Base-by-base conservation (phyloP, 2,888 invertebrate species). In the Hyposoter didymator region DNA sequence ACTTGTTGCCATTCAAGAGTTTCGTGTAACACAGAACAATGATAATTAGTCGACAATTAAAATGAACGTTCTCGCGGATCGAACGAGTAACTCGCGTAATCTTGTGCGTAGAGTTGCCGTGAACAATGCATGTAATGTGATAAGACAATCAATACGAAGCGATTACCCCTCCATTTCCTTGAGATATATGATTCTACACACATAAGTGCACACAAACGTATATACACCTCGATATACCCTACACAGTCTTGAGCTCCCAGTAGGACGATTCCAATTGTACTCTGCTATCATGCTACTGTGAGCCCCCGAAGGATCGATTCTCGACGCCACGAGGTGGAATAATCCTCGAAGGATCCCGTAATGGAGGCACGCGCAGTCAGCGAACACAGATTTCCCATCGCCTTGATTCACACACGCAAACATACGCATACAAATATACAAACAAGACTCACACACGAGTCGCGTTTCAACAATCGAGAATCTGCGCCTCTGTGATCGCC, bases 301-400 rank as follows among this genome's bases (percentile, higher is more conserved):
- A 72, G 75, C 62, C 74, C 70, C 59, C 69, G 78, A 62, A 86
- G 84, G 84, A 86, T 78, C 84, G 84, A 84, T 86, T 81, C 74
- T 67, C 67, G 78, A 81, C 32, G 84, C 90, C 89, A 89, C 89
- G 91, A 91, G 90, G 90, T 87, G 90, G 90, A 91, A 90, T 91
- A 90, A 91, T 91, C 91, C 90, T 49, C 84, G 87, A 88, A 87
- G 90, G 89, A 86, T 88, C 78, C 84, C 82, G 89, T 87, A 89
- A 89, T 86, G 86, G 86, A 86, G 81, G 78, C 86, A 78, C 84
- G 81, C 84, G 83, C 80, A 85, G 83, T 85, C 82, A 78, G 81
- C 81, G 76, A 80, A 89, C 90, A 90, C 89, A 91, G 91, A 92
- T 92, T 91, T 91, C 89, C 91, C 89, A 90, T 91, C 90, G 90